Evolutionary conservation across 2,113 vertebrate species (phyloP).

Genomic region (Anarhynchus alexandrinus): DNA sequence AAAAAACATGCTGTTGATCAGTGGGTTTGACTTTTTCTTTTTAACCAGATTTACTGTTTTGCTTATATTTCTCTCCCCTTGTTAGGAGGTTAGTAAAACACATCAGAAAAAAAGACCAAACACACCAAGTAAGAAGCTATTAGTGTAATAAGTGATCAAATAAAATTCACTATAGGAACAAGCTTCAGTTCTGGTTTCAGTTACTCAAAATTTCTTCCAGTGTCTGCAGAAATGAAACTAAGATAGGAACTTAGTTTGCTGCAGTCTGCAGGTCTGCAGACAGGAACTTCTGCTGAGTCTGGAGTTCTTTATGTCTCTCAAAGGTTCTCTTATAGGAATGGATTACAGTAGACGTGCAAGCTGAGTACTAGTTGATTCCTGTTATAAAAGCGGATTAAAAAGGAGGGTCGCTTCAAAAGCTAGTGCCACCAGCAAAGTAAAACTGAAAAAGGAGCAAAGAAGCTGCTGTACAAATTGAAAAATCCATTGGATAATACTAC

Average conservation of each 20-base stretch:
- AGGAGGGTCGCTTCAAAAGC: slow-evolving; percentile 19
- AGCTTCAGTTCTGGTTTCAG: neutral
- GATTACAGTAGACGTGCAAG: neutral
- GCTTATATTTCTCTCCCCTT: neutral
- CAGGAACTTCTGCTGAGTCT: neutral
- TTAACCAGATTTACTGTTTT: neutral
- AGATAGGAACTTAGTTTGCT: neutral
- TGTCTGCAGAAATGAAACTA: neutral
- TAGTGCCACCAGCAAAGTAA: neutral
- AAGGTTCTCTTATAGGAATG: neutral
- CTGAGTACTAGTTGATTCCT: slow-evolving; percentile 5
- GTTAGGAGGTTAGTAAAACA: neutral
- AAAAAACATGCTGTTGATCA: neutral
- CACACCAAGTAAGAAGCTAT: neutral
- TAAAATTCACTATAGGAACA: neutral
- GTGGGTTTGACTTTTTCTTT: neutral
- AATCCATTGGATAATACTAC: neutral
- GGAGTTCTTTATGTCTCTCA: neutral
- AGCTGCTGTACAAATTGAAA: neutral
- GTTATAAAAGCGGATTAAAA: slow-evolving; percentile 42
- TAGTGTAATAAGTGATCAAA: neutral
- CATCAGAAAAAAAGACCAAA: neutral
- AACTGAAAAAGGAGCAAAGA: slow-evolving; percentile 10
- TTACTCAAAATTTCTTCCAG: neutral
- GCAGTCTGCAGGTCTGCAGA: slow-evolving; percentile 10